These are phyloP conservation scores for Tetraodon nigroviridis DNA, from an alignment of 2,113 vertebrate species.

Conservation along the genomic window DNA sequence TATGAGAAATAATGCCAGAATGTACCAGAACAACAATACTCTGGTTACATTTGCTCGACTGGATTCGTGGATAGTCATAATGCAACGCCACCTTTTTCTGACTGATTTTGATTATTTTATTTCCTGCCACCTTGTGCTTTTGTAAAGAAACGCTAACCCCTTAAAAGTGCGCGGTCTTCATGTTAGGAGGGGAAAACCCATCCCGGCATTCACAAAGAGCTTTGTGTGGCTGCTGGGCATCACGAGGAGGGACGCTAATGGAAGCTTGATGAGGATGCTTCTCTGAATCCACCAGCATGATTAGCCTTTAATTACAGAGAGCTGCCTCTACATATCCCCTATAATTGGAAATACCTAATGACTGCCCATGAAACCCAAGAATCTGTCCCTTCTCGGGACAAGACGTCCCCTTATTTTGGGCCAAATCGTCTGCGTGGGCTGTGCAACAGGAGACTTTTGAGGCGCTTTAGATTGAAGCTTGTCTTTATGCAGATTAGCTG, in stretches of 20 bases:
- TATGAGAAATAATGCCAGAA: no score
- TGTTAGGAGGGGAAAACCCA: conserved; percentile 4
- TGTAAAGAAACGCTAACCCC: no score
- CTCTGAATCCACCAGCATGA: conserved; percentile 67
- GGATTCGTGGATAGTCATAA: no score
- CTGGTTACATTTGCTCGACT: no score
- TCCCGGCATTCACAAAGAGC: conserved; percentile 17
- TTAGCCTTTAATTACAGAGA: conserved; percentile 74
- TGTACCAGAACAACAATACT: no score
- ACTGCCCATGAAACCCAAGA: conserved; percentile 42
- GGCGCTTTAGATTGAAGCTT: neutral
- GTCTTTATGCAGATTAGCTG: conserved; percentile 19
- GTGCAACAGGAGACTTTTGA: conserved; percentile 3
- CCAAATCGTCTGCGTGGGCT: neutral
- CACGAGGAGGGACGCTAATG: conserved; percentile 60
- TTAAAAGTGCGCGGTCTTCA: neutral
- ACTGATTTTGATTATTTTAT: no score
- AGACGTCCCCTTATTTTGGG: neutral
- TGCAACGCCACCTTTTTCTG: no score
- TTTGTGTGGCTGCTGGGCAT: conserved; percentile 38
- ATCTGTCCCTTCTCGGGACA: conserved; percentile 16
- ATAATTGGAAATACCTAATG: conserved; percentile 73
- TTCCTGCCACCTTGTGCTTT: no score
- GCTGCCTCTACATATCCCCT: conserved; percentile 67
- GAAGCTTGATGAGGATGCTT: conserved; percentile 66